These are phyloP conservation scores for Poecilia velifera DNA, from an alignment of 2,797 vertebrate species.

Conservation along the genomic window DNA sequence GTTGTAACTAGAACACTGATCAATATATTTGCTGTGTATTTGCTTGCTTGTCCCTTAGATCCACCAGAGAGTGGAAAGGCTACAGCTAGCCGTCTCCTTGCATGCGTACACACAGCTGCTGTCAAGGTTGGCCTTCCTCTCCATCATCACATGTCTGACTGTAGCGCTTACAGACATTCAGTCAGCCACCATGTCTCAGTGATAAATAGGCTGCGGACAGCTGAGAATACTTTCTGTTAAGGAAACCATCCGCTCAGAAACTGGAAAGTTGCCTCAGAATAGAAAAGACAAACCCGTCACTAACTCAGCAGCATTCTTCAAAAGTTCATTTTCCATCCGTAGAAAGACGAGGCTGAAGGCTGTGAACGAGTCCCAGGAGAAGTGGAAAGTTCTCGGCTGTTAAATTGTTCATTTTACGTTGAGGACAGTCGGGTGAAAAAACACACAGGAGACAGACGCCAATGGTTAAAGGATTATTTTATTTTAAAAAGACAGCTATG, in stretches of 20 bases:
- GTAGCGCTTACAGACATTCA: slow-evolving; percentile 54
- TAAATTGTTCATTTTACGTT: not conserved
- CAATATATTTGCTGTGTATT: no score
- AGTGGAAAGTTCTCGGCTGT: slow-evolving; percentile 7
- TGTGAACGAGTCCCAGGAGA: slow-evolving; percentile 6
- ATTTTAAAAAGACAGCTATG: not conserved
- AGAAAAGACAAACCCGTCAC: slow-evolving; percentile 39
- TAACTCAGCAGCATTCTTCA: slow-evolving; percentile 48
- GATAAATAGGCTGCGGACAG: slow-evolving; percentile 74
- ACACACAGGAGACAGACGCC: not conserved
- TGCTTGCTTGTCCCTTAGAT: slow-evolving; percentile 19
- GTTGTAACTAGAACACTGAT: no score
- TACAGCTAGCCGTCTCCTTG: slow-evolving; percentile 15
- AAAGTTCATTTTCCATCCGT: slow-evolving; percentile 24
- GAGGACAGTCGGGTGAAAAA: not conserved
- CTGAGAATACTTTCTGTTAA: slow-evolving; percentile 69
- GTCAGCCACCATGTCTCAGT: slow-evolving; percentile 55
- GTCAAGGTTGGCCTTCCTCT: slow-evolving; percentile 28
- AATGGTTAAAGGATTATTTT: not conserved
- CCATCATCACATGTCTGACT: slow-evolving; percentile 56
- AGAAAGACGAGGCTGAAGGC: not conserved
- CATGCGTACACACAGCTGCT: slow-evolving; percentile 37
- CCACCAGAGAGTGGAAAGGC: slow-evolving; percentile 32
- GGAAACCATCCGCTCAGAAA: slow-evolving; percentile 43
- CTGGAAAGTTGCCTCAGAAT: slow-evolving; percentile 49